Evolutionary conservation across 2,797 vertebrate species (phyloP).

Genomic region (Chelidonichthys spinosus): DNA sequence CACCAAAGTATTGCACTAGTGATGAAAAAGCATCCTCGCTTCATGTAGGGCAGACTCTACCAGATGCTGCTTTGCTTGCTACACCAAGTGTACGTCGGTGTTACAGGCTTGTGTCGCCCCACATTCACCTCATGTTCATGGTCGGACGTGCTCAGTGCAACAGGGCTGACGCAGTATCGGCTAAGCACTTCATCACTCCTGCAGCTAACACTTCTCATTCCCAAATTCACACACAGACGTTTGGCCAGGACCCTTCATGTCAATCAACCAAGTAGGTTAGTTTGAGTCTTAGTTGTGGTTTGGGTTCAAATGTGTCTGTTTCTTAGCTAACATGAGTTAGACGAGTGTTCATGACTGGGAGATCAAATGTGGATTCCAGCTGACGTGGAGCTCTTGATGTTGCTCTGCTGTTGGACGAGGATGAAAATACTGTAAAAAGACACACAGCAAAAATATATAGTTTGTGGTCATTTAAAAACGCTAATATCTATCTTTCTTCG

Average conservation of each 20-base stretch:
- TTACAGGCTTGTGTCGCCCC: not conserved
- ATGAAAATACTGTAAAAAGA: too few species aligned
- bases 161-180: not conserved
- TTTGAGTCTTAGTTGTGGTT: not conserved
- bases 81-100: not conserved
- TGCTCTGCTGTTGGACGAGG: too few species aligned
- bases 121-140: rapidly evolving
- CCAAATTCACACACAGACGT: not conserved
- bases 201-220: not conserved
- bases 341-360: too few species aligned
- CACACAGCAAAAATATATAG: too few species aligned
- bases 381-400: too few species aligned
- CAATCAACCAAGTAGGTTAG: too few species aligned
- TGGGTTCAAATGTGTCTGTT: not conserved
- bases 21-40: not conserved
- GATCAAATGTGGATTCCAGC: too few species aligned
- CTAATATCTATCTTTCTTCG: too few species aligned
- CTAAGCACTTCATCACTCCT: not conserved
- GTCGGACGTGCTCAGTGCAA: rapidly evolving
- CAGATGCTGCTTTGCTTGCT: not conserved
- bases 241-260: not conserved
- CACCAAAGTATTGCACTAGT: not conserved
- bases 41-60: not conserved
- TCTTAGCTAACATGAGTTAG: not conserved
- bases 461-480: too few species aligned